A percentile compares a stretch with the other conserved stretches of the same genome.
Evolutionary conservation across 2,888 invertebrate genomes (phyloP).

Genomic region (Tipula vernalis): DNA sequence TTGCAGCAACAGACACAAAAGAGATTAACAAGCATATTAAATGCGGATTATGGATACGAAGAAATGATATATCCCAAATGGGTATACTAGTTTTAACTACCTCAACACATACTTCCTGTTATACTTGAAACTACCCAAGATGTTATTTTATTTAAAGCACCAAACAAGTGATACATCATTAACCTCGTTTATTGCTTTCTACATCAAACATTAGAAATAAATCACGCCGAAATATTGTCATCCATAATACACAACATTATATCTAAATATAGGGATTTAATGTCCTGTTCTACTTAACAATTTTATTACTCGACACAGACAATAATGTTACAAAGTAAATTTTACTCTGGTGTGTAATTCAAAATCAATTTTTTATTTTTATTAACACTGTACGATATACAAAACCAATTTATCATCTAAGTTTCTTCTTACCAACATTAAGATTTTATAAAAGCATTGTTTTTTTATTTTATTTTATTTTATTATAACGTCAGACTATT

Average conservation of each 20-base stretch:
- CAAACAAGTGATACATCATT: too few relatives aligned
- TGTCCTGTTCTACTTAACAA: background rate
- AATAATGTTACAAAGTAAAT: background rate
- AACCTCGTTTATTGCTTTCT: too few relatives aligned
- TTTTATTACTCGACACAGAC: background rate
- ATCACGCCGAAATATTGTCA: too few relatives aligned
- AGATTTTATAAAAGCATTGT: background rate
- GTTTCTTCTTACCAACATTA: background rate
- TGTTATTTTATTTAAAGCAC: too few relatives aligned
- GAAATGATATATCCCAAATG: too few relatives aligned
- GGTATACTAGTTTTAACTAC: too few relatives aligned
- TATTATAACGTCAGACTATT: background rate
- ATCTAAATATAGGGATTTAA: background rate
- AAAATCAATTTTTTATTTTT: background rate
- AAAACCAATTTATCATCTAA: background rate
- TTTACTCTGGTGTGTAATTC: background rate
- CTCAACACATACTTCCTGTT: too few relatives aligned
- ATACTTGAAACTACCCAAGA: too few relatives aligned
- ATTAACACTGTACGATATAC: background rate
- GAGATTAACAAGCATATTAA: background rate
- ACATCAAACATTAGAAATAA: too few relatives aligned
- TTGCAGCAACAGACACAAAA: background rate
- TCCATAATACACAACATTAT: too few relatives aligned
- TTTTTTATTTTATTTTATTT: background rate
- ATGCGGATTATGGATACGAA: background rate